Evolutionary conservation across 2,113 vertebrate genomes (phyloP).

Genomic region (Labrus mixtus): DNA sequence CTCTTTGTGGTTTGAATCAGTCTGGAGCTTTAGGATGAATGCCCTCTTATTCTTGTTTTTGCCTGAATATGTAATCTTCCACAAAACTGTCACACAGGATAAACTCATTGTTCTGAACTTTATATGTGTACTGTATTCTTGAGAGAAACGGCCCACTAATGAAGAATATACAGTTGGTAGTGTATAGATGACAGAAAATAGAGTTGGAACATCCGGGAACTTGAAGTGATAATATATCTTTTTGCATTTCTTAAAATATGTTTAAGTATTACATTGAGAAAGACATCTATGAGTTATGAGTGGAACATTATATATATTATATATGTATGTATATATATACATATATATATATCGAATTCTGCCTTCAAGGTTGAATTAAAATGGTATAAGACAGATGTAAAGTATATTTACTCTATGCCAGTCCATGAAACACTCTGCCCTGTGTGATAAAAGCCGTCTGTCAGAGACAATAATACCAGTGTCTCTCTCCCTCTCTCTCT

Average conservation of each 20-base stretch:
- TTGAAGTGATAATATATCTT: background rate
- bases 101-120: background rate
- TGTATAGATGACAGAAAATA: background rate
- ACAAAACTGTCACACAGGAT: background rate
- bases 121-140: too few relatives aligned
- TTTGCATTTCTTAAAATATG: too few relatives aligned
- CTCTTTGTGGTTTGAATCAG: slow-evolving; percentile 3
- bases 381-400: background rate
- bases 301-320: background rate
- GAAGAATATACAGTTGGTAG: background rate
- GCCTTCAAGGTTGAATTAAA: background rate
- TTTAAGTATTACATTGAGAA: too few relatives aligned
- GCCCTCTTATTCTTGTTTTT: background rate
- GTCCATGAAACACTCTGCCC: slow-evolving; percentile 13
- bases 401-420: slow-evolving; percentile 11
- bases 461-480: slow-evolving; percentile 59
- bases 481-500: slow-evolving; percentile 45
- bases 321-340: too few relatives aligned
- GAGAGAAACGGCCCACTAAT: background rate
- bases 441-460: slow-evolving; percentile 40
- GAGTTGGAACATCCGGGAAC: background rate
- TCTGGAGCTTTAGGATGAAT: background rate
- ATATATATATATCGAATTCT: background rate
- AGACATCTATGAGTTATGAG: background rate
- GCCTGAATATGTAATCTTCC: background rate